Conservation (phyloP, 2,113 vertebrate species). For the Dunckerocampus dactyliophorus region DNA sequence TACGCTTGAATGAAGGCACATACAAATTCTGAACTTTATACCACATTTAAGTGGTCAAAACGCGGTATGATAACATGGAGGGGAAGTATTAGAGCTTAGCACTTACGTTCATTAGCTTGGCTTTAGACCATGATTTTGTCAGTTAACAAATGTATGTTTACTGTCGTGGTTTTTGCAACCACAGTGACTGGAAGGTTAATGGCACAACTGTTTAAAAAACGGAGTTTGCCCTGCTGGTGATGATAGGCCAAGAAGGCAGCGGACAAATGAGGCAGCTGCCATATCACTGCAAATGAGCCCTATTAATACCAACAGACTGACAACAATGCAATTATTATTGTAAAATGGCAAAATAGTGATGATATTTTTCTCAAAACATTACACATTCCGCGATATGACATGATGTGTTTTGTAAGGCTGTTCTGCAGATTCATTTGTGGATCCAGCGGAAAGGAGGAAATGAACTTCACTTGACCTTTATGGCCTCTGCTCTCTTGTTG, state of each 20-base stretch:
- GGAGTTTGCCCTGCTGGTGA: neutral
- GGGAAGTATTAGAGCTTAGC: neutral
- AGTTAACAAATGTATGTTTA: neutral
- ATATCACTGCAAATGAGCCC: neutral
- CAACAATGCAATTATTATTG: neutral
- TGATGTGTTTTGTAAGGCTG: neutral
- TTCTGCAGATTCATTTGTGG: conserved; percentile 9
- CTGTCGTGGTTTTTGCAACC: neutral
- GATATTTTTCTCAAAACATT: neutral
- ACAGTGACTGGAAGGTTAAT: neutral
- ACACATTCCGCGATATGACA: neutral
- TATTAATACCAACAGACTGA: neutral
- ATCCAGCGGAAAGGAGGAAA: conserved; percentile 51
- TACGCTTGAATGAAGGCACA: neutral
- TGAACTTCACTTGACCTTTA: conserved; percentile 68
- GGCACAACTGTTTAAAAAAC: neutral
- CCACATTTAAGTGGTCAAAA: neutral
- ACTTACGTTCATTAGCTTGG: neutral
- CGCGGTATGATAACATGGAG: no score
- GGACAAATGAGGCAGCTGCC: neutral
- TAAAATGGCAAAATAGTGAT: neutral
- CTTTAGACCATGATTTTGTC: neutral
- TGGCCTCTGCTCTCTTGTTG: conserved; percentile 55
- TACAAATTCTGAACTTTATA: neutral
- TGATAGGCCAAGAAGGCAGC: neutral